Conservation (phyloP, 2,797 vertebrate genomes). For the Rhincodon typus region DNA sequence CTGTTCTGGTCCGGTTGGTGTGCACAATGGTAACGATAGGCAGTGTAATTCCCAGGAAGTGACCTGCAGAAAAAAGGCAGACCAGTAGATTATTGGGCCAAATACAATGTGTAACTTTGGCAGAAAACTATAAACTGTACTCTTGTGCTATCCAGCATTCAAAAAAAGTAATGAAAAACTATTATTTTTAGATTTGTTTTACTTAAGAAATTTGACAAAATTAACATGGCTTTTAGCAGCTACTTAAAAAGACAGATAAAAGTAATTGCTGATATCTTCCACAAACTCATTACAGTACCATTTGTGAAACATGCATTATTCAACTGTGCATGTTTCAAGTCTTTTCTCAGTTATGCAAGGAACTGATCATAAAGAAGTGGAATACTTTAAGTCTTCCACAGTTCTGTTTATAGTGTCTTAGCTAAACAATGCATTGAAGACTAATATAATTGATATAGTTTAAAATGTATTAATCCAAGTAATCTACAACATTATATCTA, state of each 20-base stretch:
- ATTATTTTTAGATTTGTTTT: background rate
- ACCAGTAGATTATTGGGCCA: background rate
- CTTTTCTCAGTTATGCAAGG: background rate
- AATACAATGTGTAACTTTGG: background rate
- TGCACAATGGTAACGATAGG: conserved; percentile 76
- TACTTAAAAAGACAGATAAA: background rate
- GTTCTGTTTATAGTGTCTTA: background rate
- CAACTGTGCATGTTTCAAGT: background rate
- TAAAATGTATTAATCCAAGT: background rate
- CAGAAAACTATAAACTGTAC: background rate
- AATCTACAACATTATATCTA: background rate
- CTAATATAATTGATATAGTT: background rate
- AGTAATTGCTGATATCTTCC: background rate
- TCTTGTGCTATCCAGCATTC: background rate
- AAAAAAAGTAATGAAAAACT: background rate
- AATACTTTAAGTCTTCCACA: background rate
- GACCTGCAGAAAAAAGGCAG: conserved; percentile 50
- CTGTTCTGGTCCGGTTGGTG: conserved; percentile 56
- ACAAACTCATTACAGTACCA: background rate
- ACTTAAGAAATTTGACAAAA: background rate
- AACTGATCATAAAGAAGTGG: background rate
- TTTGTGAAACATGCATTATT: background rate
- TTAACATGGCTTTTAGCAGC: background rate
- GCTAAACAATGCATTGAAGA: background rate
- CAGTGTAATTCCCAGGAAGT: conserved; percentile 76